Conservation (phyloP, 2,888 invertebrate species). For the Elysia crispata region DNA sequence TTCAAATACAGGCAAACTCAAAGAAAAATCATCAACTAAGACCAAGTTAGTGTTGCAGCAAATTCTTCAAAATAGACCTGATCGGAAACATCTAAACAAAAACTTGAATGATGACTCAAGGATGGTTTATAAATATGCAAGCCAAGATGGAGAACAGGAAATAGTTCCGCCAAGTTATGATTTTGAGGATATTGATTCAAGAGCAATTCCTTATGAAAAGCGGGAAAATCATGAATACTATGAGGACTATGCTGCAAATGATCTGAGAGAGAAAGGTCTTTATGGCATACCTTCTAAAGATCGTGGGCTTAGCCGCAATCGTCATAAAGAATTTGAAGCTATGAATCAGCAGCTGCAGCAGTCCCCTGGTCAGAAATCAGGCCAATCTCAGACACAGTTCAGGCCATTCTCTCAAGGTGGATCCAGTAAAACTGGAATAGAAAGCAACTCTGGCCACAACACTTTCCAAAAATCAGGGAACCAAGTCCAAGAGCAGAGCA, state of each 20-base stretch:
- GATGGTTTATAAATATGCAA: no score
- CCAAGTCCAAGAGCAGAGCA: no score
- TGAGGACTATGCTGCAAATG: constrained; percentile 52
- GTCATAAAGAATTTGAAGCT: constrained; percentile 65
- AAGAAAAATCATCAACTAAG: no score
- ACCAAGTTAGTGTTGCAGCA: no score
- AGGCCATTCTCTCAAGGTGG: no score
- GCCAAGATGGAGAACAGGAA: not conserved
- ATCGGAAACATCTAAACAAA: no score
- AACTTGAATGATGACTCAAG: no score
- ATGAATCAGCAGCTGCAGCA: constrained; percentile 60
- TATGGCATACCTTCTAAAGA: constrained; percentile 16
- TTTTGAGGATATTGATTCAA: constrained; percentile 23
- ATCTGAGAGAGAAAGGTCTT: constrained; percentile 44
- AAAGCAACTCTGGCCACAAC: no score
- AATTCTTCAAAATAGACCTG: no score
- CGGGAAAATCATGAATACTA: constrained; percentile 48
- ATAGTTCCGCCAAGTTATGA: constrained; percentile 37
- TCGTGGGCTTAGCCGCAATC: constrained; percentile 58
- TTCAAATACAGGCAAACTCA: no score
- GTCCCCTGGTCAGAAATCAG: constrained; percentile 35
- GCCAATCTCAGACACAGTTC: not conserved
- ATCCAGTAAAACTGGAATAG: no score
- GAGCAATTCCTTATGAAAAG: constrained; percentile 21
- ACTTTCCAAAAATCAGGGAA: no score